phyloP scores from a whole-genome alignment of 2,113 vertebrate genomes.

The Callocephalon fimbriatum region DNA sequence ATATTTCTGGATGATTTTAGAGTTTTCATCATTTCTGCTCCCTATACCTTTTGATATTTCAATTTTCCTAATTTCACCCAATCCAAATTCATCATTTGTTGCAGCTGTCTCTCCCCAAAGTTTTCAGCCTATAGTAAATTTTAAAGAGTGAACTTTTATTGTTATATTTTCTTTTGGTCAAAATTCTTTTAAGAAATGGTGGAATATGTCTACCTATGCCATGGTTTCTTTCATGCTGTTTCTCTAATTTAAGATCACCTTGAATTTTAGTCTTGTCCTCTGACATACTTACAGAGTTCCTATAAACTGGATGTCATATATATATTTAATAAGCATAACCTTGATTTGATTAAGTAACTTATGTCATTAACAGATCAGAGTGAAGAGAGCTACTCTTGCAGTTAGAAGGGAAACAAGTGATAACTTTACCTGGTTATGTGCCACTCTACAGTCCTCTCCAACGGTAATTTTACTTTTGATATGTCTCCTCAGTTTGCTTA shows the following conservation, averaged over 20 bases:
- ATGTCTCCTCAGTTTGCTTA: background rate
- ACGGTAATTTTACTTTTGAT: background rate
- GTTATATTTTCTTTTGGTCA: background rate
- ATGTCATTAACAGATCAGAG: background rate
- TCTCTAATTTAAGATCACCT: background rate
- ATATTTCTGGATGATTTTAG: background rate
- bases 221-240: background rate
- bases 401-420: background rate
- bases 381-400: background rate
- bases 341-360: background rate
- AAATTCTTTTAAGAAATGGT: background rate
- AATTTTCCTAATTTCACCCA: background rate
- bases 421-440: background rate
- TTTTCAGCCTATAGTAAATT: background rate
- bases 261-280: background rate
- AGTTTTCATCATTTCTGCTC: background rate
- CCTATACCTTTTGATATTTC: background rate
- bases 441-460: background rate
- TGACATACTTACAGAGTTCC: background rate
- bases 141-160: background rate
- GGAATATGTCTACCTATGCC: background rate
- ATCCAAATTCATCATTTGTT: background rate
- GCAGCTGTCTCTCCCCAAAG: background rate
- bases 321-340: background rate
- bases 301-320: background rate